Percentiles rank a stretch among this genome's conserved stretches.
Conservation (phyloP, 2,113 vertebrate species). For the Ginglymostoma cirratum region DNA sequence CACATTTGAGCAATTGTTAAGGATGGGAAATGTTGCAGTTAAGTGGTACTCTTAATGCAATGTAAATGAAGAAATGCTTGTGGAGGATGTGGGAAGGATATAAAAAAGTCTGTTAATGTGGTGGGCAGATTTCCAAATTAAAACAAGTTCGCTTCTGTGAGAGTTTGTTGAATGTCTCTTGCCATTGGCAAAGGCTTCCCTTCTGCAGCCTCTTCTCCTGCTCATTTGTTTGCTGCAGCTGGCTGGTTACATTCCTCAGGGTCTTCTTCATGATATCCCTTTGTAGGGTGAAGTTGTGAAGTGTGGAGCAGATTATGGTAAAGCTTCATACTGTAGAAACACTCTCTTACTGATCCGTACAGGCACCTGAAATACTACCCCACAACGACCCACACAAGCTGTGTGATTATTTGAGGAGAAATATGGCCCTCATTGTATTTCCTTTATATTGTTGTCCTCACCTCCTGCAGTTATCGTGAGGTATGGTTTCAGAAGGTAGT, state of each 20-base stretch:
- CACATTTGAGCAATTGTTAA: constrained; percentile 11
- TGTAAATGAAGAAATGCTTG: constrained; percentile 12
- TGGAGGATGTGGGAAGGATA: background rate
- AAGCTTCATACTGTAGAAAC: background rate
- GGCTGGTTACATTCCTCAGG: background rate
- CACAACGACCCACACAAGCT: background rate
- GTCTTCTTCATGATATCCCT: background rate
- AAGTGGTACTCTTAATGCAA: background rate
- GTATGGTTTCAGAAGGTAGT: background rate
- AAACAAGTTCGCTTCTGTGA: constrained; percentile 25
- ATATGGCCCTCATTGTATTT: background rate
- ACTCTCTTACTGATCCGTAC: background rate
- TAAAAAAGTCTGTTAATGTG: constrained; percentile 18
- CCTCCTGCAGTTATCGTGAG: background rate
- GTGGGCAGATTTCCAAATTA: constrained; percentile 26
- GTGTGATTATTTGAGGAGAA: background rate
- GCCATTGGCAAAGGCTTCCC: background rate
- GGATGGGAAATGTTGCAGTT: background rate
- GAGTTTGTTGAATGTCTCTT: constrained; percentile 16
- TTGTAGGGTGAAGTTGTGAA: background rate
- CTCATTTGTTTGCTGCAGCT: background rate
- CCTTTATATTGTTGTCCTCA: background rate
- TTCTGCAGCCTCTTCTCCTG: background rate
- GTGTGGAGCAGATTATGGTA: background rate
- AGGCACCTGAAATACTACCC: background rate